Conservation (phyloP, 2,113 vertebrate species). For the Puffinus mauretanicus region DNA sequence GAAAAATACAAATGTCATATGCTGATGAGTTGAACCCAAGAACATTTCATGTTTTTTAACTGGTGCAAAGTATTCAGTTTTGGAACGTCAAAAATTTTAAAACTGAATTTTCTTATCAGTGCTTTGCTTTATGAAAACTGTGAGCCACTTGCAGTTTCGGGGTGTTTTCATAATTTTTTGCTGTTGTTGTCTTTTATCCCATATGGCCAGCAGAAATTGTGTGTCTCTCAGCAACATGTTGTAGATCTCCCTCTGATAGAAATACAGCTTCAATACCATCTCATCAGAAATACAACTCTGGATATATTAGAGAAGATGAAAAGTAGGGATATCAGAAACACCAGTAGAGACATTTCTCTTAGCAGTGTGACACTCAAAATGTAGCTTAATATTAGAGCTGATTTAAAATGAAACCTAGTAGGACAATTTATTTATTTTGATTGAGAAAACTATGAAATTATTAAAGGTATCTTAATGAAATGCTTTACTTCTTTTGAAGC, state of each 20-base stretch:
- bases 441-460: neutral
- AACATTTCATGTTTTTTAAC: neutral
- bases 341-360: neutral
- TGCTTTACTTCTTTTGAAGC: neutral
- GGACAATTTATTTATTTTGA: neutral
- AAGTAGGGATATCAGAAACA: neutral
- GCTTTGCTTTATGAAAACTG: neutral
- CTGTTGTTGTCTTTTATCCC: neutral
- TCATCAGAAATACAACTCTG: neutral
- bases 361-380: neutral
- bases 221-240: neutral
- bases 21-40: neutral
- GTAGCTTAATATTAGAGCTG: neutral
- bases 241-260: neutral
- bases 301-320: neutral
- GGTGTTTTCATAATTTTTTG: neutral
- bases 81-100: neutral
- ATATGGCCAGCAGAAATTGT: neutral
- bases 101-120: neutral
- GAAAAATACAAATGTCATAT: neutral
- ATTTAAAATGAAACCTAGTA: neutral
- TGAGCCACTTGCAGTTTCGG: neutral
- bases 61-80: neutral
- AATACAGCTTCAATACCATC: neutral
- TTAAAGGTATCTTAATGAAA: neutral